Base-by-base conservation (phyloP, 2,888 invertebrate species). In the Cosmia trapezina region DNA sequence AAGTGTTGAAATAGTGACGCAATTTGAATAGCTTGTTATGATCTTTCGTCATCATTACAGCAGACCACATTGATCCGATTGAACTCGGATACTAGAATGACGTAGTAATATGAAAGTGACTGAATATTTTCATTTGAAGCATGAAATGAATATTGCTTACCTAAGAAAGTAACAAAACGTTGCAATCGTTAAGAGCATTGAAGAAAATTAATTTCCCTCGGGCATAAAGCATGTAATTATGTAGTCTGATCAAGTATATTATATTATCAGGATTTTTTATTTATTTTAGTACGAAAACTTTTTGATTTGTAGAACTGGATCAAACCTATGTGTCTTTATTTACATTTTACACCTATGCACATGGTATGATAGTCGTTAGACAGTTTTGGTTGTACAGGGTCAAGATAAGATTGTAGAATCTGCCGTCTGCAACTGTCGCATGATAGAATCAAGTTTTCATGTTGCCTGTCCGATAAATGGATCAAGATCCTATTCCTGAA, bases 181-280 rank as follows among this genome's bases (percentile, higher is more conserved):
- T 87, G 83, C 83, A 86, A 85, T 86, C 76, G 83, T 79, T 89
- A 87, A 88, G 84, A 86, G 82, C 80, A 87, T 88, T 88, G 87
- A 86, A 86, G 89, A 84, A 89, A 88, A 89, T 85, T 88, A 87
- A 91, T 91, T 91, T 91, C 90, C 91, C 90, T 87, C 80, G 89
- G 87, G 89, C 81, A 78, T 80, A 76, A 78, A 86, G 80, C 81
- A 84, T 86, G 76, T 88, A 87, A 87, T 89, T 89, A 89, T 87
- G 76, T 88, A 83, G 82, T 71, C 86, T 86, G 86, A 83, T 87
- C 70, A 81, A 83, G 76, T 78, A 75, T 68, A 53, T n/a, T 47
- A 61, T 33, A 59, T 22, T 61, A 54, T 60, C 14, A 17, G 49
- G 37, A 37, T 69, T 77, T 56, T 41, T 67, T 11, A 51, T 56